phyloP scores from a whole-genome alignment of 2,888 invertebrate genomes.

The Serrognathus titanus region DNA sequence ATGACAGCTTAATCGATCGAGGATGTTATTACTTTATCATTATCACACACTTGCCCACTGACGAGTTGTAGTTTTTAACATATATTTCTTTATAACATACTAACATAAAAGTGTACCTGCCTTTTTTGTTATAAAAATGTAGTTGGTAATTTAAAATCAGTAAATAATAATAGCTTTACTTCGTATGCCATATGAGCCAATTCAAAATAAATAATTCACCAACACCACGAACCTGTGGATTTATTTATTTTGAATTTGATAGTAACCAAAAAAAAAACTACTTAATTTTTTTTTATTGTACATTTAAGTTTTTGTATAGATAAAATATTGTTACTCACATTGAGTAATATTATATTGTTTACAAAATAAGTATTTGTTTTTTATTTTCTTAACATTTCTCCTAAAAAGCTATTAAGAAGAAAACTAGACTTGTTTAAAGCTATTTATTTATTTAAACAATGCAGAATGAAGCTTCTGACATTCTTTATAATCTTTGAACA shows the following conservation, averaged over 20 bases:
- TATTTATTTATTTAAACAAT: no score
- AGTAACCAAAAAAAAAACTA: no score
- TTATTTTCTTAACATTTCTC: no score
- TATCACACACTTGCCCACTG: no score
- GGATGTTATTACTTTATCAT: no score
- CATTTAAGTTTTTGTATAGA: slow-evolving; percentile 14
- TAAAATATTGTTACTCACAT: slow-evolving; percentile 22
- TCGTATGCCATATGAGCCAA: not conserved
- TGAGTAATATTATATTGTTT: slow-evolving; percentile 17
- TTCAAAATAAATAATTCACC: not conserved
- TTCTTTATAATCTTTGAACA: no score
- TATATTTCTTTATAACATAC: not conserved
- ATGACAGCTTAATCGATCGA: no score
- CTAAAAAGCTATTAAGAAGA: no score
- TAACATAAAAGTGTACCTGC: slow-evolving; percentile 12
- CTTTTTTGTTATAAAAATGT: slow-evolving; percentile 1
- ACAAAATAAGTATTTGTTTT: not conserved
- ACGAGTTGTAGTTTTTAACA: no score
- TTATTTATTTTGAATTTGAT: not conserved
- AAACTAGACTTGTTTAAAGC: no score
- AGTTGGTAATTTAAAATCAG: not conserved
- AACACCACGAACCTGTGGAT: no score
- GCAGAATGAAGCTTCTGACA: no score
- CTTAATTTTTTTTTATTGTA: slow-evolving; percentile 13
- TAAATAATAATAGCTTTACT: slow-evolving; percentile 1